Evolutionary conservation across 2,113 vertebrate genomes (phyloP).

Genomic region (Theropithecus gelada): DNA sequence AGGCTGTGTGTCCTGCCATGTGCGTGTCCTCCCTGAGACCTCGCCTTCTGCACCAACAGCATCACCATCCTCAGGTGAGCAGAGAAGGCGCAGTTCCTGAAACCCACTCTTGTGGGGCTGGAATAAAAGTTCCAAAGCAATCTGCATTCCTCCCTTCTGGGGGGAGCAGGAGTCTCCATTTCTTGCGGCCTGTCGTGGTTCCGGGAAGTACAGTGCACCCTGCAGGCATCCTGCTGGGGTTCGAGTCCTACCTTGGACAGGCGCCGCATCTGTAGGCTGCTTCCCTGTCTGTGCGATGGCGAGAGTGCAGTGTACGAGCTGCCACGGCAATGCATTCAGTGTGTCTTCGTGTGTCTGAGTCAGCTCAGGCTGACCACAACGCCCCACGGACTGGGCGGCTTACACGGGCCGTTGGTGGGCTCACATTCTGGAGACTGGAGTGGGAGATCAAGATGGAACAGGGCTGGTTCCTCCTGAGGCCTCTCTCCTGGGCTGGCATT

Average conservation of each 20-base stretch:
- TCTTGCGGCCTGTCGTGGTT: accelerated
- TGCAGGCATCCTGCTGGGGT: neutral
- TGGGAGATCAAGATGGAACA: accelerated
- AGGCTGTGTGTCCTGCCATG: neutral
- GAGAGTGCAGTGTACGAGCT: accelerated
- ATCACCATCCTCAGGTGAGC: neutral
- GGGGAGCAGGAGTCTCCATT: neutral
- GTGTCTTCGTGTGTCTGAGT: accelerated
- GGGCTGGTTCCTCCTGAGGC: neutral
- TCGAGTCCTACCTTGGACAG: no score
- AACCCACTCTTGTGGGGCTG: accelerated
- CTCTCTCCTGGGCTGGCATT: neutral
- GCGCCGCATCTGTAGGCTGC: accelerated
- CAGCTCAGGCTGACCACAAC: neutral
- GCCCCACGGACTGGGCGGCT: neutral
- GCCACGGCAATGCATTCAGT: accelerated
- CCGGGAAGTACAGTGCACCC: accelerated
- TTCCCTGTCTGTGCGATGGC: accelerated
- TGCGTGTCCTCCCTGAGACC: neutral
- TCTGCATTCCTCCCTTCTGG: accelerated
- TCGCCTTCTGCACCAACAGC: accelerated
- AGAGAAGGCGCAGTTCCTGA: neutral
- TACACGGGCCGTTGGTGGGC: accelerated
- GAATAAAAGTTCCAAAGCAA: neutral
- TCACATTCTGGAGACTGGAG: neutral